phyloP scores from a whole-genome alignment of 2,113 vertebrate species.

The Austrofundulus limnaeus region DNA sequence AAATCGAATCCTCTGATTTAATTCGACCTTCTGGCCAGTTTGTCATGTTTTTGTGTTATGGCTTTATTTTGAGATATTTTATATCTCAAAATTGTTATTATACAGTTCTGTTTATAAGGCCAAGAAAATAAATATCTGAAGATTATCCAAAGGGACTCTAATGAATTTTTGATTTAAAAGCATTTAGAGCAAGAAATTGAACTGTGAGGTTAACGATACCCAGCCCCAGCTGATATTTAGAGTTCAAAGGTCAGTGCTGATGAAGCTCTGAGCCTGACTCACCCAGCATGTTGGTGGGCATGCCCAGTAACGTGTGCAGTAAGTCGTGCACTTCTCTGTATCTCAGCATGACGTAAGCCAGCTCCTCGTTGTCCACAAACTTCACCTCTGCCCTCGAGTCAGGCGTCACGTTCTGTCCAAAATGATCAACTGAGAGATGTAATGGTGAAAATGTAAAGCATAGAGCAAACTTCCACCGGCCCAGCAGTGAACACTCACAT shows the following conservation, averaged over 20 bases:
- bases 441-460: neutral
- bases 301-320: conserved; percentile 91
- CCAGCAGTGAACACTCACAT: conserved; percentile 77
- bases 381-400: conserved; percentile 88
- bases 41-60: too few species aligned
- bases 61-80: too few species aligned
- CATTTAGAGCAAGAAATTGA: too few species aligned
- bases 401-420: conserved; percentile 86
- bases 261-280: conserved; percentile 48
- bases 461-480: neutral
- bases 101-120: too few species aligned
- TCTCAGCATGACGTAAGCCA: conserved; percentile 92
- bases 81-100: too few species aligned
- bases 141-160: too few species aligned
- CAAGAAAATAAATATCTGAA: too few species aligned
- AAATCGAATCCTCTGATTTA: too few species aligned
- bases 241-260: neutral
- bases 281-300: conserved; percentile 98
- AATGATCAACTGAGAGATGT: neutral
- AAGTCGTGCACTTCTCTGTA: conserved; percentile 95
- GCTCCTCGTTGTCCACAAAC: conserved; percentile 92
- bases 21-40: too few species aligned
- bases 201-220: too few species aligned
- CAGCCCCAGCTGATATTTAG: too few species aligned
- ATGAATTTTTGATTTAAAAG: too few species aligned